These are phyloP conservation scores for Nasonia giraulti DNA, from an alignment of 1,140 invertebrate genomes.

Conservation along the genomic window DNA sequence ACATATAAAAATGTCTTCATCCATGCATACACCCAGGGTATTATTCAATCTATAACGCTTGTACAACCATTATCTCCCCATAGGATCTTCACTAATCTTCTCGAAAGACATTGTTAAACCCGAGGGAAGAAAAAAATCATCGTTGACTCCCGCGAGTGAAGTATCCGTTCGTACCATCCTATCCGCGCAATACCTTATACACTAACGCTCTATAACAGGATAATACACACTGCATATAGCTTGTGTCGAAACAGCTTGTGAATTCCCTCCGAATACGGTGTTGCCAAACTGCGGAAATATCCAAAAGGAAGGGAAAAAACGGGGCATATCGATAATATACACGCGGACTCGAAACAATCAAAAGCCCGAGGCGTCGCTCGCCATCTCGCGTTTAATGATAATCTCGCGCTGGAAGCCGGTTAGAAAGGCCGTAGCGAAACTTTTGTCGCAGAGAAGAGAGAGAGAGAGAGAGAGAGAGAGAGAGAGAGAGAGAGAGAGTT, in stretches of 20 bases:
- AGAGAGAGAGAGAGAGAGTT: not conserved
- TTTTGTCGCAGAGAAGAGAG: not conserved
- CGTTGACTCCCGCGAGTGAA: not conserved
- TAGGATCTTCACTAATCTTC: not conserved
- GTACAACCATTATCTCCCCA: not conserved
- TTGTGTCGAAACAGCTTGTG: not conserved
- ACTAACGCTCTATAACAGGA: not conserved
- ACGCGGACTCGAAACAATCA: not conserved
- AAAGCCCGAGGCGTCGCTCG: not conserved
- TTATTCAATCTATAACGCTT: not conserved
- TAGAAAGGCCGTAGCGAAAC: conserved; percentile 35
- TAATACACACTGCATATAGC: too few relatives aligned
- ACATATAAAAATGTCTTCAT: not conserved
- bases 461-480: not conserved
- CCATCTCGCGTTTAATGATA: not conserved
- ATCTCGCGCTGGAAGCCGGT: not conserved
- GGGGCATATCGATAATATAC: not conserved
- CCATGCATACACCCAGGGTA: not conserved
- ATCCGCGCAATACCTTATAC: not conserved
- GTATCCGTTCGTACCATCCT: not conserved
- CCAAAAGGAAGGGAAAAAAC: not conserved
- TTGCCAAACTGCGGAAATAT: not conserved
- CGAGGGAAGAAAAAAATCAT: not conserved
- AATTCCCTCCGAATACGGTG: not conserved
- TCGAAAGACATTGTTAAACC: not conserved